Base-by-base conservation (phyloP, 1,140 invertebrate genomes). In the Bombus cullumanus region DNA sequence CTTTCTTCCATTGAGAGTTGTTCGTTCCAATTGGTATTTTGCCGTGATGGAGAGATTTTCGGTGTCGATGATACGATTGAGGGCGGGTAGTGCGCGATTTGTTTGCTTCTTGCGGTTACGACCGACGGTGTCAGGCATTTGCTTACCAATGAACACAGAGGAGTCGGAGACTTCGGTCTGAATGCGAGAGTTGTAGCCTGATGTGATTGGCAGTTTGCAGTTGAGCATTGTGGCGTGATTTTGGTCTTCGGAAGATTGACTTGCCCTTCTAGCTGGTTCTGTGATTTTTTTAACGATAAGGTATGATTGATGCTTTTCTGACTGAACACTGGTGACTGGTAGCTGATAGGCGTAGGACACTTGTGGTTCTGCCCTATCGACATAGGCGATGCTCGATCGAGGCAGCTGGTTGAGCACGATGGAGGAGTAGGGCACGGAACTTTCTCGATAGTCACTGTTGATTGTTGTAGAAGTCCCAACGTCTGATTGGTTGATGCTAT, bases 261-360 rank as follows among this genome's bases (percentile, higher is more conserved):
- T 81, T 77, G 77, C 39, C 59, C 86, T 83, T 86, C 90, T 81
- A 43, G 57, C 8, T 72, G 91, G 68, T 53, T 89, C 92, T 73
- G 91, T 43, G 88, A 92, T 89, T 74, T 94, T 93, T 73, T 94
- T 93, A 87, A 94, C 87, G 82, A 94, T 92, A 88, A 94, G 91
- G 76, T 93, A 93, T 76, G 92, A 93, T 62, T 94, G 92, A 22
- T 89, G 91, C 31, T 91, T 90, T 73, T 93, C 90, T 68, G 85
- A 53, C 37, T 90, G 86, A 34, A 37, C 64, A 66, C 66, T 78
- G 68, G 78, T 90, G 89, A 68, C n/a, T 80, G 86, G 83, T 73
- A 90, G 37, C 57, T 90, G 88, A 41, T 92, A 89, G 88, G 84
- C 47, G 88, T 91, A 88, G 53, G 91, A 73, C 75, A 81, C 69